Evolutionary conservation across 2,113 vertebrate genomes (phyloP).

Genomic region (Catharus bicknelli): DNA sequence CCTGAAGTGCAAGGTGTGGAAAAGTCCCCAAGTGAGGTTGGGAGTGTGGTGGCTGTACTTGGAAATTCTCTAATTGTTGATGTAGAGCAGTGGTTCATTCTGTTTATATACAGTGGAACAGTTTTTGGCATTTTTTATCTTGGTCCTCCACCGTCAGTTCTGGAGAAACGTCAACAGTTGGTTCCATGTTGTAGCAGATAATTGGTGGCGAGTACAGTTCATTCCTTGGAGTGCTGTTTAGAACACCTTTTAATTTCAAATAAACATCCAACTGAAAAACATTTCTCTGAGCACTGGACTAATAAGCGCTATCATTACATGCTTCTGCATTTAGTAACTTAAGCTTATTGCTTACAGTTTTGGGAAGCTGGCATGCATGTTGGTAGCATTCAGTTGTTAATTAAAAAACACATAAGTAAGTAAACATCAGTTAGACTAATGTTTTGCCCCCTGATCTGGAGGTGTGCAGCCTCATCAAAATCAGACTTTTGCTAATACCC

Average conservation of each 20-base stretch:
- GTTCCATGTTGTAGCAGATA: neutral
- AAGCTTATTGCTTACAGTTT: neutral
- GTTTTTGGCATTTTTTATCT: neutral
- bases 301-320: neutral
- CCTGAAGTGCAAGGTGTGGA: neutral
- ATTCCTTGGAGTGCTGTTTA: neutral
- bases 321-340: neutral
- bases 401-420: neutral
- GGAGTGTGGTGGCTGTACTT: neutral
- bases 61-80: neutral
- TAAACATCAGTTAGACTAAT: neutral
- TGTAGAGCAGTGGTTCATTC: neutral
- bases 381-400: neutral
- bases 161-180: neutral
- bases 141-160: neutral
- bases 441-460: neutral
- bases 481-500: neutral
- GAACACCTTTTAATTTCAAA: neutral
- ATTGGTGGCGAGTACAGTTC: neutral
- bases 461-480: neutral
- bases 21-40: neutral
- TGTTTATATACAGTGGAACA: neutral
- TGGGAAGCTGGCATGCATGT: neutral
- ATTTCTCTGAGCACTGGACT: neutral
- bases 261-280: neutral